Evolutionary conservation across 1,140 invertebrate species (phyloP), one percentile per base, ranked within the genome.

Genomic region (Diachasmimorpha longicaudata): DNA sequence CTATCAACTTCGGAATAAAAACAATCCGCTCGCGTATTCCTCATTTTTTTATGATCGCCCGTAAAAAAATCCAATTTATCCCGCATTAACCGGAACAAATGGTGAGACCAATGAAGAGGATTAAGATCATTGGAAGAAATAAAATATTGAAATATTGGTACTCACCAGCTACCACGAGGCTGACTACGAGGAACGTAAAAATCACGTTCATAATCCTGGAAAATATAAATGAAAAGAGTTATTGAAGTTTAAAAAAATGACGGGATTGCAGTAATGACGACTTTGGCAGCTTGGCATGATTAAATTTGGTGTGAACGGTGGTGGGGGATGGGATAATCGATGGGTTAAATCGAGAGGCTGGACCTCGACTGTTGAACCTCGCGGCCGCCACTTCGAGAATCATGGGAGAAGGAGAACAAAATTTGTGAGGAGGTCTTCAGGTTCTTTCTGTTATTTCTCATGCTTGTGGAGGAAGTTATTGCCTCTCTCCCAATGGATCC

Each of bases 341-440:
- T 72, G 31, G 70, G 39, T 31, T 63, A 19, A 36, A 6, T 73
- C 48, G 31, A 55, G 48, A 19, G 67, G 14, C 21, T 31, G 48
- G 63, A 19, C 16, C 21, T 72, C 19, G 46, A 25, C 23, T 67
- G 25, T 55, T 44, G 19, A 76, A 74, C 73, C 78, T 77, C 48
- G 75, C 78, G 78, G 75, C 67, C 78, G 78, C 58, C 69, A 77
- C 58, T 72, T 72, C 72, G 67, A 74, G 75, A 77, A 77, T 76
- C 68, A 58, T 52, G 69, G 66, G 69, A 68, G 46, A 48, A 69
- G 78, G 75, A 23, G 48, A 79, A 63, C 70, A 79, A 46, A 39
- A 42, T 16, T 14, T 9, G 68, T 0, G 13, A 79, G 70, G 72
- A 79, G 75, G 78, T 79, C 16, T 68, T 70, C 1, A 70, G 36